Evolutionary conservation across 2,888 invertebrate genomes (phyloP), one percentile per base, ranked within the genome.

Genomic region (Epinotia brunnichana): DNA sequence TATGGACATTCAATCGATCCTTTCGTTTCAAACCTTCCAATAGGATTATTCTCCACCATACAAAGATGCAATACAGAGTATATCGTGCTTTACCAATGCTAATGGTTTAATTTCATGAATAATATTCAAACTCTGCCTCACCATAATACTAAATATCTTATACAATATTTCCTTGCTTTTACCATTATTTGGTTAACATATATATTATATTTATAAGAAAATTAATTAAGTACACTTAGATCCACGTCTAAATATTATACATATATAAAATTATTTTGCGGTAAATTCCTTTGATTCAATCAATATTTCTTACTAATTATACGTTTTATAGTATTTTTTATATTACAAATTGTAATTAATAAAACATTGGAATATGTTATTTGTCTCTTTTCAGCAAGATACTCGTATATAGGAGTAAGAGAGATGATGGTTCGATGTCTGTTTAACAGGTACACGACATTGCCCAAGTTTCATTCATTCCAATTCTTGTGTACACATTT

Each of bases 1-100:
- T 85, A 86, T 86, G 86, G 84, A 85, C 84, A 83, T 82, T 85
- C 79, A 81, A 80, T 82, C 75, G 67, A 74, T 78, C 76, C 63
- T 70, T 70, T 76, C 77, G 73, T 75, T 77, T 67, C 62, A 74
- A 76, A 24, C 70, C 66, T 76, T 69, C 73, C 72, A 62, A 44
- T 78, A 74, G 74, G 74, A 74, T 70, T 60, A 3, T 48, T 71
- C 39, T 63, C 56, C 63, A 63, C 24, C 41, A 66, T 61, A 56
- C 11, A 24, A 53, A 61, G 54, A 67, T 29, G 29, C 29, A 67
- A 44, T 54, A 61, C n/a, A 29, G n/a, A 10, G 51, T 44, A 19
- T 63, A 64, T 51, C 51, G 21, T 35, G 21, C 13, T 13, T 59
- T 48, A 11, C 29, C 66, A 66, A 39, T 60, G 48, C 48, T 51